phyloP scores from a whole-genome alignment of 2,797 vertebrate genomes.

The Thamnophis elegans region DNA sequence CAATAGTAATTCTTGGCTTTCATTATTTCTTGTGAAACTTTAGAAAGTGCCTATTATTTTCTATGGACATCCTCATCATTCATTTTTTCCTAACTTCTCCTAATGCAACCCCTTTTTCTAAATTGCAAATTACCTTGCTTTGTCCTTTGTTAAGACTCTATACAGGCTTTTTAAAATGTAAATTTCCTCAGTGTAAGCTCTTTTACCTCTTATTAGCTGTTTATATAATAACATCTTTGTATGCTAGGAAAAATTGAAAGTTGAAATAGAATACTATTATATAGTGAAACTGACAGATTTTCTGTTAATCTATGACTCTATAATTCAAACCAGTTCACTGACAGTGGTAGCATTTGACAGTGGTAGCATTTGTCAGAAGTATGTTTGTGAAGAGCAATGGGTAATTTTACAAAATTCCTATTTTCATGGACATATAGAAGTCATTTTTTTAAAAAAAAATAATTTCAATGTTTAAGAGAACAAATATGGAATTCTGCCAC shows the following conservation, averaged over 20 bases:
- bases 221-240: neutral
- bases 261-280: neutral
- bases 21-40: conserved; percentile 3
- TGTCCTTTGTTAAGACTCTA: neutral
- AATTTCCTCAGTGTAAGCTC: neutral
- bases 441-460: neutral
- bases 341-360: neutral
- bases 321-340: neutral
- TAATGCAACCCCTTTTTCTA: neutral
- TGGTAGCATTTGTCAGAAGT: too few relatives aligned
- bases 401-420: neutral
- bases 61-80: neutral
- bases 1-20: neutral
- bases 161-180: neutral
- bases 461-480: neutral
- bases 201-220: neutral
- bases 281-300: neutral
- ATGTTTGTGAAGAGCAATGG: neutral
- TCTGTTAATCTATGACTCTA: neutral
- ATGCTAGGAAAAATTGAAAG: neutral
- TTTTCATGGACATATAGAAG: neutral
- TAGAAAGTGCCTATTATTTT: neutral
- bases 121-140: neutral
- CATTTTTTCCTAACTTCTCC: neutral
- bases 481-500: neutral